Conservation (phyloP, 2,797 vertebrate species). For the Aldrovandia affinis region DNA sequence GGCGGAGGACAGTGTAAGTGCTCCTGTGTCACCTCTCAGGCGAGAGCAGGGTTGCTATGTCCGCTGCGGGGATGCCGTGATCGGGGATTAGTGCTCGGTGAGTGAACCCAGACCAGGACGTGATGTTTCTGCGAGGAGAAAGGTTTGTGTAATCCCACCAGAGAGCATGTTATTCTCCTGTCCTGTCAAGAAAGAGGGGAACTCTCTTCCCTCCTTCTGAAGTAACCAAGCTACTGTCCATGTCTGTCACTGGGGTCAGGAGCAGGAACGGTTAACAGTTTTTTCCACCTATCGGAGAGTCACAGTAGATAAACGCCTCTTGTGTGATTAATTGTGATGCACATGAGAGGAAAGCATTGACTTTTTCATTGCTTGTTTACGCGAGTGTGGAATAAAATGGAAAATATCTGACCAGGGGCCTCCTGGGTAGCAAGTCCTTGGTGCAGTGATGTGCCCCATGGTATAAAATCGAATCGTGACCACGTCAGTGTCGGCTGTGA, state of each 20-base stretch:
- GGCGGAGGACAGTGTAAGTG: background rate
- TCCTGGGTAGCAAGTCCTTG: background rate
- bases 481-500: background rate
- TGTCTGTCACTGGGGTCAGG: background rate
- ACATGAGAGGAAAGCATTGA: background rate
- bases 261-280: background rate
- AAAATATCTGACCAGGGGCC: background rate
- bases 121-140: background rate
- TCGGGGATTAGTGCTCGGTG: background rate
- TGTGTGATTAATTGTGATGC: slow-evolving; percentile 8
- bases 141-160: background rate
- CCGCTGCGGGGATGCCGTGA: background rate
- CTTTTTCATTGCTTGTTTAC: background rate
- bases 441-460: background rate
- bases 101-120: background rate
- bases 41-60: background rate
- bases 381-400: slow-evolving; percentile 8
- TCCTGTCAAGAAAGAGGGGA: background rate
- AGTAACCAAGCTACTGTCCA: background rate
- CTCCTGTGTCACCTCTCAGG: background rate
- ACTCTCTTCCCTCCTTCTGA: background rate
- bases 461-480: background rate
- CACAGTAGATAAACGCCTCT: background rate
- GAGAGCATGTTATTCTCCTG: background rate
- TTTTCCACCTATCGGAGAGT: background rate